Base-by-base conservation (phyloP, 2,113 vertebrate species). In the Puntigrus tetrazona region DNA sequence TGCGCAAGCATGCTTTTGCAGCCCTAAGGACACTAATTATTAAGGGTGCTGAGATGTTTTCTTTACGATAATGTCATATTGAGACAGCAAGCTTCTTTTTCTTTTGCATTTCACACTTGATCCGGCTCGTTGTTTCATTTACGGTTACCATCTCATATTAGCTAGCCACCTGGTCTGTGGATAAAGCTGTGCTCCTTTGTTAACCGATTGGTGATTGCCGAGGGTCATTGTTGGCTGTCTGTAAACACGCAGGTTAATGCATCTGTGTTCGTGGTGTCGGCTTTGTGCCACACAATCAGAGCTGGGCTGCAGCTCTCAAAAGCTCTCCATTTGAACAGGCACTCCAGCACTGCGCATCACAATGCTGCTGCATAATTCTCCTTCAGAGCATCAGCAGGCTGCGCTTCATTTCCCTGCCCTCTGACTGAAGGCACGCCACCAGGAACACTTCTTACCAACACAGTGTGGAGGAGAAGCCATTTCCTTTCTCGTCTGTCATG, bases 251-350 rank as follows among this genome's bases (percentile, higher is more conserved):
- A 50, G 77, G 69, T 78, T 85, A 78, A 87, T 89, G 83, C 75
- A 81, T 82, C 59, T 70, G 69, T 86, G 82, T 85, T 74, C 43
- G 22, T 84, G 69, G 76, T 79, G 79, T 76, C 79, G 45, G 82
- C 81, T 78, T 84, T 82, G 82, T 80, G 82, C 82, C 81, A 59
- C 77, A 84, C 61, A 86, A 87, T 87, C 82, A 78, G 70, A 55
- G 85, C 80, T 69, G 75, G 67, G 59, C 81, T 73, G 85, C 45
- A 67, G 82, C 78, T 63, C 87, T 87, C 74, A 50, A 78, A 84
- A 84, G 67, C 87, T 83, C 85, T 82, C 83, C 74, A 85, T 87
- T 65, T 87, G 73, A 88, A 87, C 85, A 84, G 82, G 84, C 86
- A 81, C 82, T 81, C 85, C 83, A 87, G 65, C 69, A 38, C 63